phyloP scores from a whole-genome alignment of 2,888 invertebrate species.

The Neocrepidodera transversa region DNA sequence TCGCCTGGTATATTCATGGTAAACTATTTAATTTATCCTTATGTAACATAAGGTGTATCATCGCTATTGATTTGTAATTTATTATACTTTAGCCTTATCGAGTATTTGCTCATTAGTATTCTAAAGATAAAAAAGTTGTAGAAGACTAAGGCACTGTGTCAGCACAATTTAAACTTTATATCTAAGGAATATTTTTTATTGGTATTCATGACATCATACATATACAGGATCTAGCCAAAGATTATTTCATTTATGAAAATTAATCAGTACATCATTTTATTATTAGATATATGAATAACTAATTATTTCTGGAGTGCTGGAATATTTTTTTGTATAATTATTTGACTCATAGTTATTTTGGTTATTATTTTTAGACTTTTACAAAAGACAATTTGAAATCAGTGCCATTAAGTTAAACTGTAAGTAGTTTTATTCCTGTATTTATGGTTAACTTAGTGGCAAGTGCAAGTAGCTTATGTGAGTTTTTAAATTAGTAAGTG shows the following conservation, averaged over 20 bases:
- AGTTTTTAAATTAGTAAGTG: background rate
- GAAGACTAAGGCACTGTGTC: background rate
- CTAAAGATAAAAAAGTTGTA: constrained; percentile 14
- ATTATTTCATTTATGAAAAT: too few relatives aligned
- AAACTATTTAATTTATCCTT: constrained; percentile 6
- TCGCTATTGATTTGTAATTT: constrained; percentile 11
- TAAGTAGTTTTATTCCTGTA: background rate
- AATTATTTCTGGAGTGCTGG: too few relatives aligned
- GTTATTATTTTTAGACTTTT: background rate
- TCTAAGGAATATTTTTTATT: background rate
- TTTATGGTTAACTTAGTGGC: background rate
- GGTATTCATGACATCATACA: background rate
- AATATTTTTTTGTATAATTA: too few relatives aligned
- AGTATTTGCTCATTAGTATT: constrained; percentile 23
- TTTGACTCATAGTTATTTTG: too few relatives aligned
- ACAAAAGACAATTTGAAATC: background rate
- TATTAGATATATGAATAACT: too few relatives aligned
- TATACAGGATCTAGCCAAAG: background rate
- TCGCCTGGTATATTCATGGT: background rate
- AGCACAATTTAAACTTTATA: background rate
- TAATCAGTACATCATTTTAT: too few relatives aligned
- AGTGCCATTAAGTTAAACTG: constrained; percentile 1
- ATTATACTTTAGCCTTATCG: constrained; percentile 16
- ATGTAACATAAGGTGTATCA: constrained; percentile 11
- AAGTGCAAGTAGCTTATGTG: background rate